Evolutionary conservation across 2,797 vertebrate species (phyloP).

Genomic region (Melanogrammus aeglefinus): DNA sequence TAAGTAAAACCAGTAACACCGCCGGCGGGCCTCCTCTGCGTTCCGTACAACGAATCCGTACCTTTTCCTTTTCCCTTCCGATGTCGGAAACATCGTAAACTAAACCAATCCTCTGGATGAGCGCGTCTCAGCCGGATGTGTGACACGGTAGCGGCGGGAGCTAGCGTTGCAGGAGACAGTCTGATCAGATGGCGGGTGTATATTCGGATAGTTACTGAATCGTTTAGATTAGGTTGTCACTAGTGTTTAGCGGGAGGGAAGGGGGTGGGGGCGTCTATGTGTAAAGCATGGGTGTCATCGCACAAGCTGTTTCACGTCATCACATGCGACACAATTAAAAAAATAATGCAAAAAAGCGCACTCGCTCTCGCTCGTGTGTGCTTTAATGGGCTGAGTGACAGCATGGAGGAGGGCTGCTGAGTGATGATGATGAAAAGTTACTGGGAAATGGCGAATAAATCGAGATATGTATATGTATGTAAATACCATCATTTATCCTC

Average conservation of each 20-base stretch:
- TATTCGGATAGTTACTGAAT: slow-evolving; percentile 76
- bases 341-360: slow-evolving; percentile 46
- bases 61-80: slow-evolving; percentile 40
- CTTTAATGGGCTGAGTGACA: slow-evolving; percentile 25
- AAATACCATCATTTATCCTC: neutral
- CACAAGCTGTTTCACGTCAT: slow-evolving; percentile 66
- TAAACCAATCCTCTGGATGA: slow-evolving; percentile 74
- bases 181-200: slow-evolving; percentile 64
- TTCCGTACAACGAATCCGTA: slow-evolving; percentile 35
- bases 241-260: slow-evolving; percentile 67
- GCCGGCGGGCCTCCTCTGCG: neutral
- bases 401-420: neutral
- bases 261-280: slow-evolving; percentile 19
- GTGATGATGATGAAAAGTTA: neutral
- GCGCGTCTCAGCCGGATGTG: slow-evolving; percentile 64
- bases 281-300: slow-evolving; percentile 51
- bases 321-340: slow-evolving; percentile 70
- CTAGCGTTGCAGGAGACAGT: slow-evolving; percentile 73
- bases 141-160: slow-evolving; percentile 60
- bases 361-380: slow-evolving; percentile 32
- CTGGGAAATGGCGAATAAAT: neutral
- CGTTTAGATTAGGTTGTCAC: slow-evolving; percentile 77
- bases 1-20: no score
- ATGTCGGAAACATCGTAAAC: slow-evolving; percentile 59
- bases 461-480: neutral